Base-by-base conservation (phyloP, 2,113 vertebrate species). In the Panthera leo region DNA sequence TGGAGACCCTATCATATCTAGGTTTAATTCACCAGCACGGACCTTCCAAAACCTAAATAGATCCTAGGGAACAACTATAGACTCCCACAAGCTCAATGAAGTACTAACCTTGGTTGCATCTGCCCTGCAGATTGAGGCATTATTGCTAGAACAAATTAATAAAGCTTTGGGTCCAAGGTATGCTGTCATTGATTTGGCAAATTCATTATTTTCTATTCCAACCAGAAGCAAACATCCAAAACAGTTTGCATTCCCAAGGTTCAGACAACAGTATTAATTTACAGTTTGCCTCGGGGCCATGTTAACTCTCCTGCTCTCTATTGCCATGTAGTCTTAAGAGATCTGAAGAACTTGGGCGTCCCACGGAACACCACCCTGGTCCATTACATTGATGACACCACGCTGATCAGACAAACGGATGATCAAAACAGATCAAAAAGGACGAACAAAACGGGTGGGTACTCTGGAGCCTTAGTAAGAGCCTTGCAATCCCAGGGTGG, bases 351-450 rank as follows among this genome's bases (percentile, higher is more conserved):
- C 86, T 5, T 16, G 19, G 36, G 34, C 7, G 0, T 23, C 36
- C 51, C 11, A 1, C 2, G 0, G 11, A 58, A 9, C 51, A 34
- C 7, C 36, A 34, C 39, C 6, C 3, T 5, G 71, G 63, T 4
- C 71, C 71, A 25, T 25, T 5, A 31, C 2, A 25, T 3, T 13
- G 4, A n/a, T 1, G 27, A 27, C 21, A 8, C 36, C 19, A 3
- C 9, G 34, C 58, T 13, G 8, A 29, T 21, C 61, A n/a, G 31
- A 51, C 34, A 51, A 45, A 9, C 45, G 16, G 42, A 29, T 48
- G 75, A 36, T 12, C 21, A 36, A 14, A 29, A 42, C 42, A 1
- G 61, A 8, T 45, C 45, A 45, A 45, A 45, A 8, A 45, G 25
- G 42, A 29, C n/a, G 75, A 36, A 18, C 21, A 36, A 14, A 29